Base-by-base conservation (phyloP, 2,113 vertebrate genomes). In the Aspidoscelis tigris region DNA sequence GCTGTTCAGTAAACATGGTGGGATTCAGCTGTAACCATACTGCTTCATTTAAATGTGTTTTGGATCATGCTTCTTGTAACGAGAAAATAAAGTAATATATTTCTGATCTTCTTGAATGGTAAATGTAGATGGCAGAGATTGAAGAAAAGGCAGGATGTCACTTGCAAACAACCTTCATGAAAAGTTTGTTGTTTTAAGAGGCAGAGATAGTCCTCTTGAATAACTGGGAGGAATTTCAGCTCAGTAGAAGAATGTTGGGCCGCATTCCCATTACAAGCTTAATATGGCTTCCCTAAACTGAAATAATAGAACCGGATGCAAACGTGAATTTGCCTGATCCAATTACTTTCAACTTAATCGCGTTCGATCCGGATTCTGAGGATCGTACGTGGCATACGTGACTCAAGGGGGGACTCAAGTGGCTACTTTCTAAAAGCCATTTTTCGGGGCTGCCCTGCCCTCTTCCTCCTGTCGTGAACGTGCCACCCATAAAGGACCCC, bases 61-160 rank as follows among this genome's bases (percentile, higher is more conserved):
- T 22, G 53, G 83, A 65, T 77, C 41, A 64, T 41, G 43, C 68
- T 78, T 53, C 76, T 68, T 84, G 53, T 78, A 64, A 55, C 76
- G 66, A 72, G 68, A 84, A 72, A 73, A 73, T 39, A 71, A 79
- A 47, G 72, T 33, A 41, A 41, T 47, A 79, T 73, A 50, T 73
- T 79, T 69, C 47, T 79, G 68, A 21, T 61, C 83, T 50, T 84
- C 76, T 84, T 78, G 53, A 69, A 24, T 84, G 76, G 76, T 65
- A 73, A 73, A 79, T 65, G 83, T 64, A 39, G 20, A 72, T 84
- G 79, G 68, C 43, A 73, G 4, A n/a, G 76, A 84, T 50, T 72
- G 65, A 73, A 50, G 69, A 73, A 39, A 72, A 66, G 58, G 41
- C 24, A 73, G 70, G 65, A 72, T 53, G 76, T 26, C 55, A 18